Percentiles rank a stretch among this genome's conserved stretches.
These are phyloP conservation scores for Melanotaenia duboulayi DNA, from an alignment of 2,113 vertebrate species.

Conservation along the genomic window DNA sequence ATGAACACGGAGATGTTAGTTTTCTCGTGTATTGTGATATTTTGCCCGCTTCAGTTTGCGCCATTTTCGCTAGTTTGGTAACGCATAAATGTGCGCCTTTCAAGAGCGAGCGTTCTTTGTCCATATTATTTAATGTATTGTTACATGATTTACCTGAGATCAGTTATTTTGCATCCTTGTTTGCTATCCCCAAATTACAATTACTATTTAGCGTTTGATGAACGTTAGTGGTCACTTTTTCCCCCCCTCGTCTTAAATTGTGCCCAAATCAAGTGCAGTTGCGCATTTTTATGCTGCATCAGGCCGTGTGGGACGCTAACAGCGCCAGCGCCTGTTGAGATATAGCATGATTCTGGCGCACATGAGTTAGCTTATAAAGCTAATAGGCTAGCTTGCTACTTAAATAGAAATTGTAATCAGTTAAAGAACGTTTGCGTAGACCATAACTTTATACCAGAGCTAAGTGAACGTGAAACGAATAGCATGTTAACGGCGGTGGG, in stretches of 20 bases:
- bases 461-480: neutral
- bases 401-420: slow-evolving; percentile 1
- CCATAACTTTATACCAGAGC: neutral
- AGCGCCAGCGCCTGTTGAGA: slow-evolving; percentile 65
- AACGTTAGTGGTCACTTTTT: neutral
- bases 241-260: slow-evolving; percentile 16
- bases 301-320: slow-evolving; percentile 77
- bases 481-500: neutral
- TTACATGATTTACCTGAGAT: neutral
- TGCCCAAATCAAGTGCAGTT: slow-evolving; percentile 69
- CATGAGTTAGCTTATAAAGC: slow-evolving; percentile 72
- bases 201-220: neutral
- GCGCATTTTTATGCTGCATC: slow-evolving; percentile 79
- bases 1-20: neutral
- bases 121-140: slow-evolving; percentile 64
- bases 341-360: slow-evolving; percentile 72
- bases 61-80: slow-evolving; percentile 81
- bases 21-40: slow-evolving; percentile 46
- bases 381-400: slow-evolving; percentile 61
- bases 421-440: slow-evolving; percentile 6
- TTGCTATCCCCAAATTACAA: too few relatives aligned
- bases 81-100: slow-evolving; percentile 82
- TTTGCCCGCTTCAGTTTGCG: slow-evolving; percentile 73
- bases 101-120: slow-evolving; percentile 82
- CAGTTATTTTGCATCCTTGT: neutral